Conservation (phyloP, 2,888 invertebrate genomes). For the Agapetus fuscipes region DNA sequence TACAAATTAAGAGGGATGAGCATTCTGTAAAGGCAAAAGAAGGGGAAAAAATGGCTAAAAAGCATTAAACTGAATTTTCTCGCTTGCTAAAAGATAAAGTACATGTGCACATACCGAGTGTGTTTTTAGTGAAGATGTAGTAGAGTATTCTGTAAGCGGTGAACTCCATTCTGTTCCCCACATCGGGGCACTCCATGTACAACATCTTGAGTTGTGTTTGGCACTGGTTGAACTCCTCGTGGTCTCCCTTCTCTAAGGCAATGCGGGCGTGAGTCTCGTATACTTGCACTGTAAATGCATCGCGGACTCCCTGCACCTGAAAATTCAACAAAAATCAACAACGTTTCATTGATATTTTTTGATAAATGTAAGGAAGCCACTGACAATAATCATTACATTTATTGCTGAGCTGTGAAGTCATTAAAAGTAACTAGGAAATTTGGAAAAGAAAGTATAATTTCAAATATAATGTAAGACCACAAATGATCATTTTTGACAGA, state of each 20-base stretch:
- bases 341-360: neutral
- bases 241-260: slow-evolving; percentile 95
- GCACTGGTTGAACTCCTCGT: slow-evolving; percentile 99
- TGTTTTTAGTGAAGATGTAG: slow-evolving; percentile 96
- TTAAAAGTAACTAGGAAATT: too few relatives aligned
- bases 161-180: slow-evolving; percentile 80
- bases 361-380: too few relatives aligned
- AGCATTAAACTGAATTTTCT: too few relatives aligned
- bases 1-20: too few relatives aligned
- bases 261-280: slow-evolving; percentile 98
- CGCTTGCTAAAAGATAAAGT: too few relatives aligned
- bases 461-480: too few relatives aligned
- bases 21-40: too few relatives aligned
- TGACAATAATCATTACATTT: neutral
- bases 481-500: too few relatives aligned
- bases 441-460: too few relatives aligned
- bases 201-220: slow-evolving; percentile 96
- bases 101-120: slow-evolving; percentile 85
- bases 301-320: slow-evolving; percentile 90
- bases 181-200: slow-evolving; percentile 68
- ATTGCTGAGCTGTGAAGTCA: slow-evolving; percentile 10
- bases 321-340: slow-evolving; percentile 23
- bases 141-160: slow-evolving; percentile 94
- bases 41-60: too few relatives aligned
- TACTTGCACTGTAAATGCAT: slow-evolving; percentile 92